Conservation (phyloP, 2,888 invertebrate genomes). For the Nomada fabriciana region DNA sequence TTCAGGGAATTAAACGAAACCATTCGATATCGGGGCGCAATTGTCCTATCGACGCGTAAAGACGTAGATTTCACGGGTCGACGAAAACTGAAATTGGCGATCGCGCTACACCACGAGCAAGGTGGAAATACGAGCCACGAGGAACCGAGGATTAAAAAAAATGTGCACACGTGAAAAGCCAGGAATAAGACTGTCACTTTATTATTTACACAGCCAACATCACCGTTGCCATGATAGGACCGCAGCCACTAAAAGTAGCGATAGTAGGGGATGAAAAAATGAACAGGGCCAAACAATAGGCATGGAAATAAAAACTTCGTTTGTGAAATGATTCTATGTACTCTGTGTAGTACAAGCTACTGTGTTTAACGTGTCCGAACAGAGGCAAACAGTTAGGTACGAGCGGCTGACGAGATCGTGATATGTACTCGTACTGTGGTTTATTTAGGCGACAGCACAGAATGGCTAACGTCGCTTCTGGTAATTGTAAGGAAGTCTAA, state of each 20-base stretch:
- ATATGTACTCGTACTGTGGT: too few relatives aligned
- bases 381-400: not conserved
- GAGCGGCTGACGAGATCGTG: too few relatives aligned
- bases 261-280: not conserved
- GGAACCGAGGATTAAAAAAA: not conserved
- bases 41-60: not conserved
- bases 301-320: conserved; percentile 33
- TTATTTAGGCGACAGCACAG: too few relatives aligned
- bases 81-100: not conserved
- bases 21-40: conserved; percentile 1
- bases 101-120: not conserved
- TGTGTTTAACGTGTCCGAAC: conserved; percentile 24
- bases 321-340: conserved; percentile 9
- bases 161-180: not conserved
- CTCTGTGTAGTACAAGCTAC: conserved; percentile 4
- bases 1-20: conserved; percentile 18
- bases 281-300: conserved; percentile 22
- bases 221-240: not conserved
- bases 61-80: conserved; percentile 6
- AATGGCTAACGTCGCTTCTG: too few relatives aligned
- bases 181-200: conserved; percentile 22
- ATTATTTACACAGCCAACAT: conserved; percentile 10
- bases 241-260: not conserved
- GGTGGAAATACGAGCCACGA: not conserved
- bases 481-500: too few relatives aligned